phyloP scores from a whole-genome alignment of 2,888 invertebrate genomes.

The Trachelus troglodyta region DNA sequence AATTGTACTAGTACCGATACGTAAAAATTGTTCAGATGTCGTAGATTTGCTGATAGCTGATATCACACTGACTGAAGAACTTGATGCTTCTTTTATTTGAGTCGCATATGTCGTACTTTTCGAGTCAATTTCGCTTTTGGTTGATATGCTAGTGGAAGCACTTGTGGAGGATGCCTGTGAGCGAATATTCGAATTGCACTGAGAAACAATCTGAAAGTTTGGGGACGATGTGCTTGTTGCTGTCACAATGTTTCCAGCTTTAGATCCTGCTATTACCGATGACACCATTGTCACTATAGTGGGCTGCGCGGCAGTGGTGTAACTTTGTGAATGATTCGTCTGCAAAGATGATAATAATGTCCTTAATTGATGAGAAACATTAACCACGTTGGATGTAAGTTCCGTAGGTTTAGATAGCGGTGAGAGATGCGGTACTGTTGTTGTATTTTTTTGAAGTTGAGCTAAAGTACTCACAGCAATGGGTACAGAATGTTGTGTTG shows the following conservation, averaged over 20 bases:
- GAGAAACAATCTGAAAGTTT: constrained; percentile 32
- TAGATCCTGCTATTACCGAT: constrained; percentile 67
- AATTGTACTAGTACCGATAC: constrained; percentile 59
- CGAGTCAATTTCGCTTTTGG: constrained; percentile 37
- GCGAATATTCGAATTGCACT: constrained; percentile 29
- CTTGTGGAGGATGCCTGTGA: constrained; percentile 26
- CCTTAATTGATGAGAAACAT: constrained; percentile 76
- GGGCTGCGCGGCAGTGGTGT: constrained; percentile 68
- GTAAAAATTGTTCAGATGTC: constrained; percentile 64
- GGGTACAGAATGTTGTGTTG: constrained; percentile 42
- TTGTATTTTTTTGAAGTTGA: constrained; percentile 62
- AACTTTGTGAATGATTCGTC: constrained; percentile 64
- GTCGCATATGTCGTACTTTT: constrained; percentile 29
- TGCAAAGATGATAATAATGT: constrained; percentile 76
- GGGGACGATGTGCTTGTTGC: constrained; percentile 52
- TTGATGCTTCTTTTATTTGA: constrained; percentile 41
- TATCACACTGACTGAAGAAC: constrained; percentile 56
- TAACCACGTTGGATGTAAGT: constrained; percentile 78
- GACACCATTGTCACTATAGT: constrained; percentile 66
- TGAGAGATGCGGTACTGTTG: constrained; percentile 76
- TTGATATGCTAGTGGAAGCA: constrained; percentile 5
- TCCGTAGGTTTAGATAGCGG: constrained; percentile 80
- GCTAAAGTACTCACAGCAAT: constrained; percentile 50
- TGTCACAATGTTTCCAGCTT: constrained; percentile 57
- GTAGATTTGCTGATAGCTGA: constrained; percentile 51